Conservation (phyloP, 2,888 invertebrate species). For the Apodemia hepburni region DNA sequence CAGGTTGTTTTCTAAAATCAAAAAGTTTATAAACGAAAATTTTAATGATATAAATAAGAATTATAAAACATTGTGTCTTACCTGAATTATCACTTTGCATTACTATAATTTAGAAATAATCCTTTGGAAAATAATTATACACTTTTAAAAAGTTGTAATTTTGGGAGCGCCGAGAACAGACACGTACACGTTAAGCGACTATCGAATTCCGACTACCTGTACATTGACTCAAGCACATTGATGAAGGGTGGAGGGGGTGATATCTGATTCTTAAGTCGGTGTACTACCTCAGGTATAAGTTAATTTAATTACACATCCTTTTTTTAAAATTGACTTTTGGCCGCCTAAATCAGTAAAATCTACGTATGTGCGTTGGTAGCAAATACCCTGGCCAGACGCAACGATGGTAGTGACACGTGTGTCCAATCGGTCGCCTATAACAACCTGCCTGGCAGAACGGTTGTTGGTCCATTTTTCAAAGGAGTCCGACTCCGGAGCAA, state of each 20-base stretch:
- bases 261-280: not conserved
- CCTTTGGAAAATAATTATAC: conserved; percentile 4
- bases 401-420: no score
- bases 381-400: no score
- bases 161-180: conserved; percentile 4
- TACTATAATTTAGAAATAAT: conserved; percentile 4
- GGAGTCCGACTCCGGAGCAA: no score
- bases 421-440: no score
- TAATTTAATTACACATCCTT: no score
- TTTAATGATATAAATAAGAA: conserved; percentile 4
- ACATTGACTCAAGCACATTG: not conserved
- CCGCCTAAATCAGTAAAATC: no score
- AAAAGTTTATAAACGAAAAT: not conserved
- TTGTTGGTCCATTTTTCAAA: no score
- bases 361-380: no score
- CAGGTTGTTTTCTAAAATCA: not conserved
- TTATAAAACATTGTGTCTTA: conserved; percentile 4
- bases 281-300: not conserved
- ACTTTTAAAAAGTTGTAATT: conserved; percentile 1
- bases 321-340: no score
- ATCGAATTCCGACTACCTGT: not conserved
- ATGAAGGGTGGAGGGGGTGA: not conserved
- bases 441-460: no score
- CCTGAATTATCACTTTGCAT: not conserved
- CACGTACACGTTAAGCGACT: conserved; percentile 3